Percentiles rank a stretch among this genome's conserved stretches.
phyloP scores from a whole-genome alignment of 2,113 vertebrate species.

The Eudyptes chrysolophus region DNA sequence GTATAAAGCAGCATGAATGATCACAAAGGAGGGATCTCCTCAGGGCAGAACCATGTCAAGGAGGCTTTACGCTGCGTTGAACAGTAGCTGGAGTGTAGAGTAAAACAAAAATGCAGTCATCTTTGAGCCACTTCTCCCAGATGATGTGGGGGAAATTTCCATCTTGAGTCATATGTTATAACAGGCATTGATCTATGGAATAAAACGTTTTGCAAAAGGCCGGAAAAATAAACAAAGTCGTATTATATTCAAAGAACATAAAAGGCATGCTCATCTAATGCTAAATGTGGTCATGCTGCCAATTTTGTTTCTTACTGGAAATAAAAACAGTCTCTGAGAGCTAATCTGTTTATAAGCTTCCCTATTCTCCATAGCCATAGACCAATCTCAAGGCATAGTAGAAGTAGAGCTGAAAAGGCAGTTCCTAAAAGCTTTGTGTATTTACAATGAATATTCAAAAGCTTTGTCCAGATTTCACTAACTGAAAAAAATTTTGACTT shows the following conservation, averaged over 20 bases:
- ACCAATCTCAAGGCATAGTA: background rate
- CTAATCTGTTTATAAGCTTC: slow-evolving; percentile 1
- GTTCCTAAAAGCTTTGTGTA: background rate
- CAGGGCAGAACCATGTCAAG: background rate
- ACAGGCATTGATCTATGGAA: background rate
- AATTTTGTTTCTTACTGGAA: background rate
- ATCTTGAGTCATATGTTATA: background rate
- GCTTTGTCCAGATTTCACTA: background rate
- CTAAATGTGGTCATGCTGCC: background rate
- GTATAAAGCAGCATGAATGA: background rate
- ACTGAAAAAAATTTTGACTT: background rate
- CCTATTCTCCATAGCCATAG: background rate
- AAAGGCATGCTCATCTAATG: background rate
- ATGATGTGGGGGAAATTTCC: background rate
- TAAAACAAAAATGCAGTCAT: background rate
- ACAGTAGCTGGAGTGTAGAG: background rate
- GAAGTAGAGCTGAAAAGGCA: background rate
- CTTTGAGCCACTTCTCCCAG: background rate
- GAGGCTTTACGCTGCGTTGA: background rate
- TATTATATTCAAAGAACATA: background rate
- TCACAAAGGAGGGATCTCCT: background rate
- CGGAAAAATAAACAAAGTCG: slow-evolving; percentile 31
- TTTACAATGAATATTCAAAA: background rate
- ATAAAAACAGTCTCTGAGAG: background rate
- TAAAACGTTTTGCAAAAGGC: background rate